Evolutionary conservation across 2,113 vertebrate genomes (phyloP).

Genomic region (Prinia subflava): DNA sequence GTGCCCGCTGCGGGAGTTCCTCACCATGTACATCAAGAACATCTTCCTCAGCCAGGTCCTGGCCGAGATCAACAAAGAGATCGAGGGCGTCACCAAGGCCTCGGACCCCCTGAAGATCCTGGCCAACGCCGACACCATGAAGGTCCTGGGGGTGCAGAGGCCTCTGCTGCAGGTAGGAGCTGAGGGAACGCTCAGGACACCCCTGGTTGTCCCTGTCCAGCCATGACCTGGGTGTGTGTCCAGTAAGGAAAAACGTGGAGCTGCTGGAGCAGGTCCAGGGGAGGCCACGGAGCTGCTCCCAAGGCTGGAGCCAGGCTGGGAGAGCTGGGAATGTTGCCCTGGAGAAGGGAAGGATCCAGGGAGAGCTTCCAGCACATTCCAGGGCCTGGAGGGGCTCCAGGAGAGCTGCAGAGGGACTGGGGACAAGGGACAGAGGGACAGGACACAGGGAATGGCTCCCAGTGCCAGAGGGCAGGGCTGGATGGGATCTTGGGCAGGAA

Average conservation of each 20-base stretch:
- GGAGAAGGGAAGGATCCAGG: neutral
- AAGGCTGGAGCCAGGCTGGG: neutral
- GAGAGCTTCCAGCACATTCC: neutral
- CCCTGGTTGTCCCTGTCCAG: rapidly evolving
- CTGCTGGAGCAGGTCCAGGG: neutral
- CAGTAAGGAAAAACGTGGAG: rapidly evolving
- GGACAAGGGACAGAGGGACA: neutral
- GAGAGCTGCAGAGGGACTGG: neutral
- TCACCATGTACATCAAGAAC: conserved; percentile 96
- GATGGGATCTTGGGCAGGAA: neutral
- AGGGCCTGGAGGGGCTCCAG: neutral
- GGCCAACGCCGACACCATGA: conserved; percentile 95
- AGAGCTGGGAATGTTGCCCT: neutral
- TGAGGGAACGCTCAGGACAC: rapidly evolving
- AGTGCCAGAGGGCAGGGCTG: neutral
- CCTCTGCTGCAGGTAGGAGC: conserved; percentile 89
- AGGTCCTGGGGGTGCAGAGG: conserved; percentile 88
- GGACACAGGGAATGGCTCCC: neutral
- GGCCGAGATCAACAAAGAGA: conserved; percentile 96
- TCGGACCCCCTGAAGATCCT: conserved; percentile 91
- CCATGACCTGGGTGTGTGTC: rapidly evolving
- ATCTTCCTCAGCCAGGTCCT: conserved; percentile 96
- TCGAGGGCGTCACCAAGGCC: conserved; percentile 89
- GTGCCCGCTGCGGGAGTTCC: conserved; percentile 92
- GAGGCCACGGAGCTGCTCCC: rapidly evolving